These are phyloP conservation scores for Suricata suricatta DNA, from an alignment of 2,113 vertebrate genomes.

Conservation along the genomic window DNA sequence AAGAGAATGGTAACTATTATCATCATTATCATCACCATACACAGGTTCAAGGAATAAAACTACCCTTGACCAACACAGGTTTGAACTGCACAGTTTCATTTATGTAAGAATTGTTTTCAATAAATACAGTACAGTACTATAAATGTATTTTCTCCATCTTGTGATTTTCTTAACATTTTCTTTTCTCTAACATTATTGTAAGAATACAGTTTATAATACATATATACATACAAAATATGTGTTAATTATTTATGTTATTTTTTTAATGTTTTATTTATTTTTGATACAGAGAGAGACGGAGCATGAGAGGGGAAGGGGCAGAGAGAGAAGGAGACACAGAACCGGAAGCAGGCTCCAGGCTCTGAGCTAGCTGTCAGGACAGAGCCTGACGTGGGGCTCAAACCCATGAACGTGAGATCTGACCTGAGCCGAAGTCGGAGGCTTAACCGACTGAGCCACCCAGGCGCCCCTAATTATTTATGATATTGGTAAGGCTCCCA, in stretches of 20 bases:
- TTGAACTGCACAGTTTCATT: background rate
- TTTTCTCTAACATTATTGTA: background rate
- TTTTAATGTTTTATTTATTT: no score
- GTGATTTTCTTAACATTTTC: background rate
- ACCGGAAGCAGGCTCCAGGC: no score
- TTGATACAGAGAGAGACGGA: no score
- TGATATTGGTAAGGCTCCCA: background rate
- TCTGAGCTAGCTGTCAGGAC: no score
- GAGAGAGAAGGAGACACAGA: no score
- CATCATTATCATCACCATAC: background rate
- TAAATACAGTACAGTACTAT: background rate
- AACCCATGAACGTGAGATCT: no score
- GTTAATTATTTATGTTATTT: background rate
- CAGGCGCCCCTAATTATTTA: background rate
- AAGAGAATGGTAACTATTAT: background rate
- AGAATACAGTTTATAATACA: background rate
- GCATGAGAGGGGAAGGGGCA: no score
- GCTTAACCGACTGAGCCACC: no score
- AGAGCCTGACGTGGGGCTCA: no score
- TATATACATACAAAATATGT: background rate
- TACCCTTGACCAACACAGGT: background rate
- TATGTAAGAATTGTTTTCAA: background rate
- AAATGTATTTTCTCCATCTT: background rate
- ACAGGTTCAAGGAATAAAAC: slow-evolving; percentile 19
- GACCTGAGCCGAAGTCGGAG: no score